Evolutionary conservation across 2,113 vertebrate species (phyloP).

Genomic region (Ranitomeya variabilis): DNA sequence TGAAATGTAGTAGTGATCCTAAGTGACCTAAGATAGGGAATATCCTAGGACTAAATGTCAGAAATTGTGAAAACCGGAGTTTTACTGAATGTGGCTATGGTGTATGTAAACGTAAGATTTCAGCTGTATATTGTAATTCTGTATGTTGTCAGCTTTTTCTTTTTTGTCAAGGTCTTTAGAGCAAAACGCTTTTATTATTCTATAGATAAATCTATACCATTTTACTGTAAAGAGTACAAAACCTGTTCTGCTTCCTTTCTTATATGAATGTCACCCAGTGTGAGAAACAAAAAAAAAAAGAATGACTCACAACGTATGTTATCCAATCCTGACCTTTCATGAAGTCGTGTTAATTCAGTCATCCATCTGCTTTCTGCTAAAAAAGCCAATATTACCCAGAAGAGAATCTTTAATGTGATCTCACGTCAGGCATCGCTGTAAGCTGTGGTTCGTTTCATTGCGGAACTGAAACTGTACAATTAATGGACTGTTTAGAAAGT

Average conservation of each 20-base stretch:
- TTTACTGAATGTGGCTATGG: too few relatives aligned
- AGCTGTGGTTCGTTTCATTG: not conserved
- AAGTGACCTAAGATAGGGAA: too few relatives aligned
- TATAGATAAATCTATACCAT: not conserved
- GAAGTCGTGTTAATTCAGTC: conserved; percentile 50
- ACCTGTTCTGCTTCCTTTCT: not conserved
- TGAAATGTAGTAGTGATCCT: too few relatives aligned
- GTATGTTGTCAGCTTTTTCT: too few relatives aligned
- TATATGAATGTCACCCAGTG: conserved; percentile 47
- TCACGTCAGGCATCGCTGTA: conserved; percentile 19
- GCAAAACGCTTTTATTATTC: not conserved
- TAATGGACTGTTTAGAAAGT: not conserved
- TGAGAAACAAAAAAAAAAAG: not conserved
- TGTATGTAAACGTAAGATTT: too few relatives aligned
- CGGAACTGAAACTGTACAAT: not conserved
- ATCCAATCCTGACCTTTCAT: conserved; percentile 55
- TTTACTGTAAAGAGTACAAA: conserved; percentile 8
- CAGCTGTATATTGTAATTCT: too few relatives aligned
- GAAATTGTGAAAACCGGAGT: too few relatives aligned
- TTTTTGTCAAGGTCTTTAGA: not conserved
- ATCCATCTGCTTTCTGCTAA: conserved; percentile 50
- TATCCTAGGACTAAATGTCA: too few relatives aligned
- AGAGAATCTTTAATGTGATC: conserved; percentile 43
- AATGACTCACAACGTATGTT: conserved; percentile 50
- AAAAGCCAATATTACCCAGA: conserved; percentile 49